Base-by-base conservation (phyloP, 1,140 invertebrate species). In the Drosophila kanapiae region DNA sequence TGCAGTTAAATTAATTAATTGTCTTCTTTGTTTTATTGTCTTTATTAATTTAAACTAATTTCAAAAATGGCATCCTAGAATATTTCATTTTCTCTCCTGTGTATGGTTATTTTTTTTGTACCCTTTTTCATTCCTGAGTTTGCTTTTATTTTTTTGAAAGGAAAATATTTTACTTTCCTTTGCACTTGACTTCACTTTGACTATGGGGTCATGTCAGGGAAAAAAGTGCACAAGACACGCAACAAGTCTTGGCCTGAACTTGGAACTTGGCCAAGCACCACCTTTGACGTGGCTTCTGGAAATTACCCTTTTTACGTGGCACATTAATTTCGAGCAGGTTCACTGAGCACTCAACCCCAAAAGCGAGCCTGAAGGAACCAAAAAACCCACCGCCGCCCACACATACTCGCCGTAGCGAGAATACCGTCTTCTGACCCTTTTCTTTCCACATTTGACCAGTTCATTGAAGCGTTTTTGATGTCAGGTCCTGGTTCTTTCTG, bases 251-350 rank as follows among this genome's bases (percentile, higher is more conserved):
- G 43, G 61, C 60, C 49, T 43, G 42, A 65, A 65, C 64, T 74
- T 58, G 65, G 40, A 72, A 71, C 69, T 49, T 72, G 70, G 45
- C 37, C 62, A 68, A 56, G 58, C 63, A 51, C 14, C 29, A 68
- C 77, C 84, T 61, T 80, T 83, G 71, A 69, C 70, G 61, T 79
- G 80, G 77, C 67, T 71, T 37, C 51, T 64, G 65, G 63, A 84
- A 84, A 88, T 90, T 90, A 90, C 78, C 85, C 85, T 82, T 88
- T 88, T 88, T 85, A 71, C 81, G 68, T 69, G 85, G 74, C 81
- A 88, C 85, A 90, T 88, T 90, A 90, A 88, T 88, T 88, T 90
- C 69, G 53, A 48, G 65, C 74, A 67, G 70, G 70, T 84, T 88
- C 85, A 88, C 42, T 83, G 51, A 62, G 65, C 62, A 72, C 63